Conservation (phyloP, 2,113 vertebrate genomes). For the Eonycteris spelaea region DNA sequence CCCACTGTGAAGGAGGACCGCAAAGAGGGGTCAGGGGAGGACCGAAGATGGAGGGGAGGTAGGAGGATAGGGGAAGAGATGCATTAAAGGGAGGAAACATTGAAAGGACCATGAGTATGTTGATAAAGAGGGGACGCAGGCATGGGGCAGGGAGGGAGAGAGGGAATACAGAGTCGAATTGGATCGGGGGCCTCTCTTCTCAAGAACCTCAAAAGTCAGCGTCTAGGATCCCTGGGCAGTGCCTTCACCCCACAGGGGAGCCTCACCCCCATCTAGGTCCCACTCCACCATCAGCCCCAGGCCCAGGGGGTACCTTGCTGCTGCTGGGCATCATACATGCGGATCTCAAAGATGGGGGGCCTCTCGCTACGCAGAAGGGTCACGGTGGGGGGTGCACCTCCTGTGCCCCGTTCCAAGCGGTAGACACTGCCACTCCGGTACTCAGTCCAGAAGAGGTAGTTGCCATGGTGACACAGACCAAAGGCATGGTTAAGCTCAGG, state of each 20-base stretch:
- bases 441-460: constrained; percentile 97
- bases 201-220: background rate
- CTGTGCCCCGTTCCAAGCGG: constrained; percentile 86
- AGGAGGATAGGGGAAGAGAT: background rate
- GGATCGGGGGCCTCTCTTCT: background rate
- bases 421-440: constrained; percentile 96
- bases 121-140: background rate
- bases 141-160: background rate
- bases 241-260: background rate
- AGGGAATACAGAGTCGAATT: background rate
- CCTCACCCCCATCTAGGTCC: background rate
- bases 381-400: constrained; percentile 83
- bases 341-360: constrained; percentile 97
- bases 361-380: constrained; percentile 94
- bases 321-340: constrained; percentile 97
- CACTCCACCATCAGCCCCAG: background rate
- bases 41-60: accelerated
- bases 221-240: background rate
- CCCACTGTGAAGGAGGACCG: constrained; percentile 78
- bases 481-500: constrained; percentile 95
- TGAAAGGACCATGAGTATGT: background rate
- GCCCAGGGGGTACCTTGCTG: constrained; percentile 89
- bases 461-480: constrained; percentile 94
- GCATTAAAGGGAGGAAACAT: background rate
- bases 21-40: background rate